phyloP scores from a whole-genome alignment of 2,888 invertebrate species.

The Dynastes grantii region DNA sequence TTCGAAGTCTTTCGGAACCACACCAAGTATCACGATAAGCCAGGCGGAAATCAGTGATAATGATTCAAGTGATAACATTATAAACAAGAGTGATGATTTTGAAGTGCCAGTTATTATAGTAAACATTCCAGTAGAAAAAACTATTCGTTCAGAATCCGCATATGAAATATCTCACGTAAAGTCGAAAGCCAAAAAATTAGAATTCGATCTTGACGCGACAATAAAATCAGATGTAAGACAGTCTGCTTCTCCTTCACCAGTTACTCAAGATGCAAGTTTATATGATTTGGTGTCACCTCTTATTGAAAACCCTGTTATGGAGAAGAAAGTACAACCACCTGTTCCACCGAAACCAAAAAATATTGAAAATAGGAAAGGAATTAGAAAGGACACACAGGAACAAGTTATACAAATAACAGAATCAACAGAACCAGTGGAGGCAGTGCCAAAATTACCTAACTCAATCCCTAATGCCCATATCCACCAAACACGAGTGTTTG shows the following conservation, averaged over 20 bases:
- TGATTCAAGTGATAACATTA: conserved; percentile 35
- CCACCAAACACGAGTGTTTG: conserved; percentile 48
- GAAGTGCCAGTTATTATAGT: conserved; percentile 61
- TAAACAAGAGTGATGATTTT: conserved; percentile 48
- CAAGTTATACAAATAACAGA: conserved; percentile 31
- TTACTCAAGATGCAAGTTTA: conserved; percentile 54
- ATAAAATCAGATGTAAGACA: neutral
- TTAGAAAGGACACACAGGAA: conserved; percentile 35
- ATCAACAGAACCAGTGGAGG: neutral
- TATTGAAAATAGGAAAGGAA: conserved; percentile 32
- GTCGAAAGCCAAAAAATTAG: conserved; percentile 14
- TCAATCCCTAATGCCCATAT: conserved; percentile 54
- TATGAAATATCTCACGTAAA: conserved; percentile 59
- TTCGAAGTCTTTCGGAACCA: conserved; percentile 69
- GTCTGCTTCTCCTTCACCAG: conserved; percentile 6
- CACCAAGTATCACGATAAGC: conserved; percentile 56
- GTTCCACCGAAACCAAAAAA: conserved; percentile 44
- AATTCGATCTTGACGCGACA: neutral
- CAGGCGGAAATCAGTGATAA: neutral
- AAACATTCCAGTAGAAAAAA: conserved; percentile 62
- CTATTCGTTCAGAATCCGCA: conserved; percentile 65
- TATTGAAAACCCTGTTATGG: conserved; percentile 53
- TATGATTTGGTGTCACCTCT: conserved; percentile 60
- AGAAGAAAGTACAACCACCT: conserved; percentile 55
- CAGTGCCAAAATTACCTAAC: conserved; percentile 6